Evolutionary conservation across 2,113 vertebrate species (phyloP).

Genomic region (Odocoileus hemionus): DNA sequence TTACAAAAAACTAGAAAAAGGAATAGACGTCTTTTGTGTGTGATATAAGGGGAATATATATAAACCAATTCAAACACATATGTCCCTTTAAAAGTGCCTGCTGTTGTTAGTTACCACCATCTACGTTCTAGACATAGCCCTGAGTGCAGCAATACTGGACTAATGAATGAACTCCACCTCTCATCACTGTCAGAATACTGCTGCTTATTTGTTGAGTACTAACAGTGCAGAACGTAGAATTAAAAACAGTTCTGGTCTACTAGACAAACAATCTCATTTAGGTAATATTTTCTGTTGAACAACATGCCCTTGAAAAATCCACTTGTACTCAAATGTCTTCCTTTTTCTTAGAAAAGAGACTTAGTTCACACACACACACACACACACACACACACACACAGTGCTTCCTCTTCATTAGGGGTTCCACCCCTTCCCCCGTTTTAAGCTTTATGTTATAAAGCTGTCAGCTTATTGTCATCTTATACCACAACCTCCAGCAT

Average conservation of each 20-base stretch:
- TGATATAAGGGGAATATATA: background rate
- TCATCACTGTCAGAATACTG: background rate
- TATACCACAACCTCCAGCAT: background rate
- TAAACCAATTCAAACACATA: background rate
- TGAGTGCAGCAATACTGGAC: background rate
- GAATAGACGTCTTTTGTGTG: background rate
- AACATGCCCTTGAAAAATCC: background rate
- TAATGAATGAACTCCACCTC: background rate
- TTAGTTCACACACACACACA: background rate
- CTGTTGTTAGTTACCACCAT: background rate
- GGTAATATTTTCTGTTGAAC: background rate
- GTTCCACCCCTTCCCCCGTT: background rate
- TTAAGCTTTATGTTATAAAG: background rate
- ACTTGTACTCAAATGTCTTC: background rate
- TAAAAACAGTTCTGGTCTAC: constrained; percentile 19
- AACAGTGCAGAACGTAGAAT: background rate
- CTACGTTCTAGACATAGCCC: background rate
- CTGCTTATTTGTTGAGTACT: background rate
- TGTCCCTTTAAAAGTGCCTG: background rate
- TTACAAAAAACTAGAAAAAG: background rate
- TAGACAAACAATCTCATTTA: background rate
- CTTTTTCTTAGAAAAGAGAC: background rate
- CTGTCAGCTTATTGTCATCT: background rate
- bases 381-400: background rate
- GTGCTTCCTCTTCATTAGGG: background rate